Evolutionary conservation across 2,888 invertebrate species (phyloP).

Genomic region (Ennomos erosarius): DNA sequence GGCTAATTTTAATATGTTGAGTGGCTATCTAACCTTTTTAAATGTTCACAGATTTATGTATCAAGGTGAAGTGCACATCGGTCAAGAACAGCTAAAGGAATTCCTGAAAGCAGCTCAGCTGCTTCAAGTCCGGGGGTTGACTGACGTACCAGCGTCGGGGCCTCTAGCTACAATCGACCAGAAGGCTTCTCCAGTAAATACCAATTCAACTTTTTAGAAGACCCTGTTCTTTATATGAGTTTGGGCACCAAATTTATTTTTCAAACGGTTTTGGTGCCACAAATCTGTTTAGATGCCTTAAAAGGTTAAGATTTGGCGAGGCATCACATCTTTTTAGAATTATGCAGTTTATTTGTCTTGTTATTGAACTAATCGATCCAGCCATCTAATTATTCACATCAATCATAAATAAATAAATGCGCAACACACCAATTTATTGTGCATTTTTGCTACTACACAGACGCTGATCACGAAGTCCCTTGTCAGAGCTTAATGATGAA

Average conservation of each 20-base stretch:
- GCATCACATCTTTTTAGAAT: too few relatives aligned
- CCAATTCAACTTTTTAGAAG: conserved; percentile 6
- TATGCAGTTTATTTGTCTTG: too few relatives aligned
- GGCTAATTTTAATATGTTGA: too few relatives aligned
- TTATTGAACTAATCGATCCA: too few relatives aligned
- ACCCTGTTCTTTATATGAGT: too few relatives aligned
- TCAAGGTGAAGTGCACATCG: conserved; percentile 95
- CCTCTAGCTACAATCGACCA: conserved; percentile 83
- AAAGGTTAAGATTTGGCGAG: too few relatives aligned
- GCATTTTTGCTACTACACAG: too few relatives aligned
- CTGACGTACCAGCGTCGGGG: conserved; percentile 89
- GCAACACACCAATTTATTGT: too few relatives aligned
- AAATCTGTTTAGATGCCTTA: background rate
- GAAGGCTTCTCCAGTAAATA: conserved; percentile 89
- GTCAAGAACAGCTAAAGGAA: conserved; percentile 94
- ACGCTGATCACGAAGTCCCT: too few relatives aligned
- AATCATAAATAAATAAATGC: too few relatives aligned
- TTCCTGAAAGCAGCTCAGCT: conserved; percentile 95
- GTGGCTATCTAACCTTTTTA: background rate
- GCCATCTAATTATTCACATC: too few relatives aligned
- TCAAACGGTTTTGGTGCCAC: conserved; percentile 14
- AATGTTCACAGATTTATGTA: conserved; percentile 91
- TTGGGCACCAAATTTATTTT: conserved; percentile 34
- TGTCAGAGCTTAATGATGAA: too few relatives aligned
- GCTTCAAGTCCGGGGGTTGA: conserved; percentile 93